Percentiles rank a stretch among this genome's conserved stretches.
These are phyloP conservation scores for Melanotaenia nigrans DNA, from an alignment of 2,797 vertebrate species.

Conservation along the genomic window DNA sequence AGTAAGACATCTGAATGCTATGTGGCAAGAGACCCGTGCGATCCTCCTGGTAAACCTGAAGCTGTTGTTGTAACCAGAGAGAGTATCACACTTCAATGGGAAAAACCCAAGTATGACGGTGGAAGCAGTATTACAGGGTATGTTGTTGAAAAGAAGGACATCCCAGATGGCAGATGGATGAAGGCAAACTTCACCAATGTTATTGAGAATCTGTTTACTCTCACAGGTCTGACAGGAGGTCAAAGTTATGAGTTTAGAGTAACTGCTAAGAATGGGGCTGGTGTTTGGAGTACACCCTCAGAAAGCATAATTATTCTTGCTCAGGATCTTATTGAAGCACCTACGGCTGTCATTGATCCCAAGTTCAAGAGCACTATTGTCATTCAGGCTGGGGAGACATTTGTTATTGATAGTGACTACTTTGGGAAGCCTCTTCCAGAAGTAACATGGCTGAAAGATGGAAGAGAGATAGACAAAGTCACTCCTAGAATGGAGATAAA, in stretches of 20 bases:
- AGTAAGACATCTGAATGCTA: constrained; percentile 91
- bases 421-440: constrained; percentile 93
- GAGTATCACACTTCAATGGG: constrained; percentile 90
- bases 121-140: constrained; percentile 94
- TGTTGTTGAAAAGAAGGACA: constrained; percentile 91
- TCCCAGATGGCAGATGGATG: constrained; percentile 94
- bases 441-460: constrained; percentile 90
- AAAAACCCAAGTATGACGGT: constrained; percentile 90
- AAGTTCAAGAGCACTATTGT: constrained; percentile 85
- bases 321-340: constrained; percentile 90
- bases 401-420: constrained; percentile 93
- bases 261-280: constrained; percentile 93
- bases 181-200: constrained; percentile 94
- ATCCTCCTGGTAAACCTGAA: constrained; percentile 90
- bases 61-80: constrained; percentile 90
- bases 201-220: constrained; percentile 89
- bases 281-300: constrained; percentile 91
- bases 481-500: constrained; percentile 87
- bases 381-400: constrained; percentile 91
- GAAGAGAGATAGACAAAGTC: constrained; percentile 88
- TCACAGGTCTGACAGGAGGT: constrained; percentile 89
- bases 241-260: constrained; percentile 92
- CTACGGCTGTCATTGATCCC: constrained; percentile 89
- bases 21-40: constrained; percentile 92
- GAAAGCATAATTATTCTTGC: constrained; percentile 87